Conservation (phyloP, 2,797 vertebrate species). For the Rhinoraja longicauda region DNA sequence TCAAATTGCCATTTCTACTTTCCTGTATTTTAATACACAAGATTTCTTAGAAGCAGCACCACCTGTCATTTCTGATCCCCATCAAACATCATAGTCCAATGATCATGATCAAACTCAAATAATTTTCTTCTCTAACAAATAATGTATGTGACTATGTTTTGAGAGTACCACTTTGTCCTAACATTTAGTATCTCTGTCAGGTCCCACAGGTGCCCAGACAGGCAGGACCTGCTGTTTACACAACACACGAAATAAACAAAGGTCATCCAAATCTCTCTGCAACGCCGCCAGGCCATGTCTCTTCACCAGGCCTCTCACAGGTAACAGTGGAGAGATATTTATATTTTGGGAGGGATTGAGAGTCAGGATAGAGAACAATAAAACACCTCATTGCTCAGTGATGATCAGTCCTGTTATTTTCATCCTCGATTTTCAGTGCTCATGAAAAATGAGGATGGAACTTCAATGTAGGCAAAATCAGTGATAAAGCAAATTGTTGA, state of each 20-base stretch:
- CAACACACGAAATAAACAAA: conserved; percentile 90
- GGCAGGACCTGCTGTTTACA: conserved; percentile 72
- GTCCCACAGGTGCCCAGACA: conserved; percentile 83
- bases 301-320: conserved; percentile 90
- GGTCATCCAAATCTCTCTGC: conserved; percentile 85
- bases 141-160: conserved; percentile 14
- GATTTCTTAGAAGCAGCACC: neutral
- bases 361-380: conserved; percentile 47
- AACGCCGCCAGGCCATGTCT: conserved; percentile 85
- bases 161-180: conserved; percentile 30
- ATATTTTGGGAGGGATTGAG: conserved; percentile 68
- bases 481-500: neutral
- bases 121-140: neutral
- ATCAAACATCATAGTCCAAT: neutral
- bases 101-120: neutral
- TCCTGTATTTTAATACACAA: neutral
- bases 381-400: neutral
- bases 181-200: conserved; percentile 45
- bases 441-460: neutral
- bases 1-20: neutral
- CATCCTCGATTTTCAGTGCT: neutral
- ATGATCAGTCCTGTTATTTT: neutral
- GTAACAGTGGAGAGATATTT: conserved; percentile 62
- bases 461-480: neutral
- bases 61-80: neutral